Evolutionary conservation across 2,797 vertebrate species (phyloP).

Genomic region (Cyprinella venusta): DNA sequence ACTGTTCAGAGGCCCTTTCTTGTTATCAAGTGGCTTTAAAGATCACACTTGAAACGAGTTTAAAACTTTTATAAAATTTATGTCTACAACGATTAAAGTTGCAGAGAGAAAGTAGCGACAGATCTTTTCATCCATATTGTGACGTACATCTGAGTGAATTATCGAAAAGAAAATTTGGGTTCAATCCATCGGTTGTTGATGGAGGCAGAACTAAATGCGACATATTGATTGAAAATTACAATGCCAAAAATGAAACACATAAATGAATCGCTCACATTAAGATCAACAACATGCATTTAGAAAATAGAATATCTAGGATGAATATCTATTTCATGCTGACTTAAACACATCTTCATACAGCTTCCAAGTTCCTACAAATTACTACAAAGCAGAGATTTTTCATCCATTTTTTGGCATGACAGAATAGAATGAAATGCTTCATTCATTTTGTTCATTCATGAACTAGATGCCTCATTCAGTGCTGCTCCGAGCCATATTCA

Average conservation of each 20-base stretch:
- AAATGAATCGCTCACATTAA: background rate
- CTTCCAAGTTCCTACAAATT: background rate
- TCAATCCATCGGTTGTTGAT: background rate
- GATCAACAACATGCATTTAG: background rate
- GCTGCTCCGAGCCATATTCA: background rate
- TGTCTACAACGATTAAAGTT: too few species aligned
- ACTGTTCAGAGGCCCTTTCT: background rate
- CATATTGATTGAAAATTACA: background rate
- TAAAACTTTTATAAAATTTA: too few species aligned
- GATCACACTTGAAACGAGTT: too few species aligned
- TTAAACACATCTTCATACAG: background rate
- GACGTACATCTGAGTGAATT: background rate
- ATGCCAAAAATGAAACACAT: background rate
- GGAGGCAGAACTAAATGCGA: background rate
- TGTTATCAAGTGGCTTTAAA: background rate
- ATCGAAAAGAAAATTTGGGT: background rate
- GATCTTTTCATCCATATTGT: background rate
- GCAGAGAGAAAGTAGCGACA: too few species aligned
- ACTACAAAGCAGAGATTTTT: background rate
- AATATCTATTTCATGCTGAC: background rate
- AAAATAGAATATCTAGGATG: background rate
- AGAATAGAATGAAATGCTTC: background rate
- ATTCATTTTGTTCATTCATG: background rate
- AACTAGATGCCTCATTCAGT: background rate
- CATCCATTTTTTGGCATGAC: background rate